A percentile compares a stretch with the other conserved stretches of the same genome.
These are phyloP conservation scores for Oreochromis niloticus DNA, from an alignment of 2,113 vertebrate genomes.

Conservation along the genomic window DNA sequence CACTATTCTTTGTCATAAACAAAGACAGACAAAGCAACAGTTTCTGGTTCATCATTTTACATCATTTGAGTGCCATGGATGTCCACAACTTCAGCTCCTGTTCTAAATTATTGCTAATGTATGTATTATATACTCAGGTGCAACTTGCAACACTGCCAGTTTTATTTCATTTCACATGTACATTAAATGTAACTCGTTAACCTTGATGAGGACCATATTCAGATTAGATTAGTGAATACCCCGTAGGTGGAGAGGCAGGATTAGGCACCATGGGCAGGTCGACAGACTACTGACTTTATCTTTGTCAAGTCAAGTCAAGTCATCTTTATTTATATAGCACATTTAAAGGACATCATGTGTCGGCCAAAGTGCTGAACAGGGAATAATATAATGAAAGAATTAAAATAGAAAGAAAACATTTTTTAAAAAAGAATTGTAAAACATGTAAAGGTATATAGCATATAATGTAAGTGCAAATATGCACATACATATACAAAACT, in stretches of 20 bases:
- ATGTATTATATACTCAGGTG: not conserved
- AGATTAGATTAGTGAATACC: not conserved
- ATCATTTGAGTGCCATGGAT: not conserved
- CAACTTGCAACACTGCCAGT: not conserved
- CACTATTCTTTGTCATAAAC: rapidly evolving
- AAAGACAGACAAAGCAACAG: rapidly evolving
- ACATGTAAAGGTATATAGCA: no score
- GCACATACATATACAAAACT: no score
- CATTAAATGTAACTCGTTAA: rapidly evolving
- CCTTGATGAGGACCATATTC: not conserved
- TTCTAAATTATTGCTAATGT: not conserved
- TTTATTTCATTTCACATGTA: rapidly evolving
- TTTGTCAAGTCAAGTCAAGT: not conserved
- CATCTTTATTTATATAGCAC: no score
- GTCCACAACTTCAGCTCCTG: not conserved
- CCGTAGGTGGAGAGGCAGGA: rapidly evolving
- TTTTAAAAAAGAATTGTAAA: no score
- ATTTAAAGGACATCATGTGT: no score
- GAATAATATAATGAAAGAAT: no score
- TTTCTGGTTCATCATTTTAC: not conserved
- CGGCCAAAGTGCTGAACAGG: no score
- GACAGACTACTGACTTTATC: not conserved
- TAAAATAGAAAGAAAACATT: no score
- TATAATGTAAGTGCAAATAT: no score
- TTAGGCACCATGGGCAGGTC: rapidly evolving